Evolutionary conservation across 2,113 vertebrate genomes (phyloP).

Genomic region (Sinosuthora webbiana): DNA sequence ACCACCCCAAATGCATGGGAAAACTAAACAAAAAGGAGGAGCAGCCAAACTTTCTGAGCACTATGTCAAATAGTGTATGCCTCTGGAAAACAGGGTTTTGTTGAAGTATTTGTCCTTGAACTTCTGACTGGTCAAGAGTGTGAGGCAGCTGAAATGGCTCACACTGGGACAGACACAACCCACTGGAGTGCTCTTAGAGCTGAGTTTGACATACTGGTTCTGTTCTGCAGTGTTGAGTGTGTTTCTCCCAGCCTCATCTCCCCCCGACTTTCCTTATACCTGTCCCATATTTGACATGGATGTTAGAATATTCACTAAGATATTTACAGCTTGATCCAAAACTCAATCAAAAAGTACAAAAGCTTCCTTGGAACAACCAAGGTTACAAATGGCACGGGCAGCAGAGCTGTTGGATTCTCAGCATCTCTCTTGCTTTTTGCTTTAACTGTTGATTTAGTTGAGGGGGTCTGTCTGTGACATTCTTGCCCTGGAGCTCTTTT

Average conservation of each 20-base stretch:
- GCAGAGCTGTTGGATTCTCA: neutral
- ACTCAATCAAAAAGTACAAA: neutral
- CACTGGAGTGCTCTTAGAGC: neutral
- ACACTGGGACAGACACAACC: neutral
- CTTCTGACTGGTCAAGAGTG: neutral
- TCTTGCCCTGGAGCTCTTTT: neutral
- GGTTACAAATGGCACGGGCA: neutral
- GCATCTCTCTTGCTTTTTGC: neutral
- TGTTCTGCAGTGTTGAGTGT: neutral
- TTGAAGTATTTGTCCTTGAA: constrained; percentile 3
- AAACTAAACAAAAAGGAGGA: neutral
- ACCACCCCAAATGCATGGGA: constrained; percentile 18
- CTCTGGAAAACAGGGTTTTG: neutral
- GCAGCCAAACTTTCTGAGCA: neutral
- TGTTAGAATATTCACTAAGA: neutral
- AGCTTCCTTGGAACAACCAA: neutral
- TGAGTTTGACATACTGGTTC: neutral
- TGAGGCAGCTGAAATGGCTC: neutral
- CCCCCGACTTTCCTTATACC: neutral
- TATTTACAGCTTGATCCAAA: neutral
- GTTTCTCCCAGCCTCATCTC: neutral
- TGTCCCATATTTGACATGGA: neutral
- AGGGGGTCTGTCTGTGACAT: neutral
- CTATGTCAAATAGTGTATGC: neutral
- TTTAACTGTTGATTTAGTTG: neutral